Evolutionary conservation across 30 jellyfish, hydroid and myxozoan species (phyloP), one percentile per base, ranked within the genome.

Genomic region (Sanderia malayensis): DNA sequence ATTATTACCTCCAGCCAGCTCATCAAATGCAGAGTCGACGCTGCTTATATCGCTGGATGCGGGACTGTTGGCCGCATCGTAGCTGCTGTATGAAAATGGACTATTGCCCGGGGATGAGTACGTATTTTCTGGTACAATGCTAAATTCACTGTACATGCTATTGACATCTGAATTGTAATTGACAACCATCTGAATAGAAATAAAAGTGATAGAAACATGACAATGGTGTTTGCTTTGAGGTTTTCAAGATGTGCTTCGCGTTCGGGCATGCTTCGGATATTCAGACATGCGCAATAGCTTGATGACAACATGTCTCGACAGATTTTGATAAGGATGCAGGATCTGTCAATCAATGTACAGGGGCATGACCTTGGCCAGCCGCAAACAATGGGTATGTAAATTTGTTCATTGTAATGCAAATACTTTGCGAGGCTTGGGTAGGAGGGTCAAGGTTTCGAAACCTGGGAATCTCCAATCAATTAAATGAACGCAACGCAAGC

Each of bases 11-110:
- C 74, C 86, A 11, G 84, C 83, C 1, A 70, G 70, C 31, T 82
- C 94, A 26, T 82, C 94, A 62, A 70, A 82, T n/a, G 94, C 94
- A 7, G 94, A 82, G 27, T 82, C 94, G 22, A 61, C 86, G 4
- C 79, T 28, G 71, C 84, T 71, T 21, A 44, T 57, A 4, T 23
- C 63, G 33, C 85, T 73, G 7, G 68, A 58, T 13, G 85, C 85
- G 20, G 85, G 85, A 31, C 85, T 73, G 57, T 46, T 30, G 1
- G 26, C 70, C 6, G 75, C 75, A 23, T 70, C 69, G 17, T 22
- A 7, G 33, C 25, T 6, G 25, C 24, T 4, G 27, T 49, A 28
- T 23, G 59, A 21, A 24, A 23, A 31, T 1, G 85, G 74, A 33
- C 65, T 52, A 44, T 31, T 29, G 21, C 17, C 63, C 17, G 85